A percentile compares a stretch with the other conserved stretches of the same genome.
These are phyloP conservation scores for Labeo catla DNA, from an alignment of 2,113 vertebrate genomes.

Conservation along the genomic window DNA sequence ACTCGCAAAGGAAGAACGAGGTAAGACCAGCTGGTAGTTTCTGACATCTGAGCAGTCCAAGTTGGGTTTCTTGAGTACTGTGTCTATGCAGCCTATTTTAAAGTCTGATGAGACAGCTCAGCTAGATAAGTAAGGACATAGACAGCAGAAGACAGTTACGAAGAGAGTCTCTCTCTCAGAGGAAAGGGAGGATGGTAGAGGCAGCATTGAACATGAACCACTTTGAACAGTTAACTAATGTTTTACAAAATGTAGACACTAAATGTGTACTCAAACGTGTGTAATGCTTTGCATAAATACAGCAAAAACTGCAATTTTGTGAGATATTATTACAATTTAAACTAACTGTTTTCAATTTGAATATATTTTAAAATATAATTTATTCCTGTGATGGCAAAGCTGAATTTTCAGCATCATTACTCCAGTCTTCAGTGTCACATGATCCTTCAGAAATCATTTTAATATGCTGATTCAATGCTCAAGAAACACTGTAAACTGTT, in stretches of 20 bases:
- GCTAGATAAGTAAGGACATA: neutral
- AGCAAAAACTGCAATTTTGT: no score
- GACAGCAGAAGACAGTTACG: neutral
- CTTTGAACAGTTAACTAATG: neutral
- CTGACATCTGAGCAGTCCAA: neutral
- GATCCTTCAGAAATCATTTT: no score
- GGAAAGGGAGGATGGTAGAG: neutral
- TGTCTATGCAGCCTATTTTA: neutral
- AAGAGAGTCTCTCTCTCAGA: neutral
- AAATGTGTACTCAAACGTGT: no score
- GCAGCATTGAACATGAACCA: neutral
- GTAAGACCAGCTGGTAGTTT: neutral
- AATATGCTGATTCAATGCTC: no score
- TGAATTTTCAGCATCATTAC: no score
- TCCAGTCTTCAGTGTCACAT: no score
- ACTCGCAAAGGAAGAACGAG: neutral
- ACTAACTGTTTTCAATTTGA: no score
- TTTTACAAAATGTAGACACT: neutral
- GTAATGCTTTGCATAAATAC: no score
- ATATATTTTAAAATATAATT: no score
- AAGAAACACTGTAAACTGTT: no score
- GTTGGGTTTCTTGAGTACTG: neutral
- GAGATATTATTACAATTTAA: no score
- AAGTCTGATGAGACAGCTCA: neutral
- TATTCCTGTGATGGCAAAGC: no score